Evolutionary conservation across 2,888 invertebrate genomes (phyloP), one percentile per base, ranked within the genome.

Genomic region (Philhelius pedissequus): DNA sequence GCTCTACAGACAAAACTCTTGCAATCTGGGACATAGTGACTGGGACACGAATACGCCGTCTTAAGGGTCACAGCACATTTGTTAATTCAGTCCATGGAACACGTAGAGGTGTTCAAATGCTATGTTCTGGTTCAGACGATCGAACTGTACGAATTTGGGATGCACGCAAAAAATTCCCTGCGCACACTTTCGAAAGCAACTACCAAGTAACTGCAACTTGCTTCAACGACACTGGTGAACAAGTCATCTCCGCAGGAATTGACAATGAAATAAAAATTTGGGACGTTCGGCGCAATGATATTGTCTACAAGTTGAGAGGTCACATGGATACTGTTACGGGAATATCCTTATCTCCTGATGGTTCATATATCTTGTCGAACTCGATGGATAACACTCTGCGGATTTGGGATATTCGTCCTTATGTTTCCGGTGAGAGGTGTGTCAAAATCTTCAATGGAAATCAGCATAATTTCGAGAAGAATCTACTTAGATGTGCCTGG

Each of bases 201-300:
- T 97, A 94, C 89, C 96, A 96, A 86, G 94, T 98, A 11, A 97
- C 97, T 0, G 94, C 97, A 0, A 97, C 98, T 0, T 94, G 97
- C 11, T 99, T 99, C 91, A 98, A 96, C 89, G 99, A 99, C 89
- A 98, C 98, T 0, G 96, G 97, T 0, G 99, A 99, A 88, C 97
- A 97, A 91, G 94, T 99, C 3, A 96, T 99, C 86, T 96, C 96
- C 5, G 98, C 97, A 0, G 99, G 99, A 4, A 96, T 99, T 73
- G 99, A 99, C 90, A 99, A 99, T 91, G 97, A 98, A 83, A 95
- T 99, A 8, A 99, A 98, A 93, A 96, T 99, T 0, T 99, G 99
- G 99, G 99, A 99, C 91, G 93, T 98, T 50, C 93, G 99, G 69
- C 98, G 97, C 90, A 96, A 96, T 89, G 96, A 96, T 76, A 92